Base-by-base conservation (phyloP, 2,797 vertebrate genomes). In the Scleropages formosus region DNA sequence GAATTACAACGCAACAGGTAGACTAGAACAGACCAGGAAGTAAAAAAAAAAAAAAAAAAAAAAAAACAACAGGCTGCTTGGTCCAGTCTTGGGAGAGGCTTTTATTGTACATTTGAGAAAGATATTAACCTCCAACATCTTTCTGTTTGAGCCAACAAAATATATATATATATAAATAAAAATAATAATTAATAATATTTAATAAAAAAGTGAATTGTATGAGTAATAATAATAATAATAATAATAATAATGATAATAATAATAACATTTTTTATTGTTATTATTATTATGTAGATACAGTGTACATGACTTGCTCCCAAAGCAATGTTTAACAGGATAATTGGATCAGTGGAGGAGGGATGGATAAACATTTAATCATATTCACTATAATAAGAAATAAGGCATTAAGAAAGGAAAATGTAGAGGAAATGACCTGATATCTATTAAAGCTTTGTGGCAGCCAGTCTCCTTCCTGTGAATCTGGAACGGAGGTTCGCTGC, bases 61-160 rank as follows among this genome's bases (percentile, higher is more conserved):
- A n/a, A n/a, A n/a, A n/a, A n/a, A n/a, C n/a, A 69, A 69, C 69
- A 69, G n/a, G 66, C 51, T 66, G 69, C 44, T 49, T n/a, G 66
- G 24, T 51, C 24, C 24, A 53, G 22, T 69, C 66, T 44, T 22
- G 4, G n/a, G 46, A 69, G 44, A 51, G 20, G 44, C 47, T 47
- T 69, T 49, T 46, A 39, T 39, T 39, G 31, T 39, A 39, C 31
- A 31, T 39, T 22, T 69, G 46, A 49, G 66, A 44, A 69, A 49
- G 46, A 53, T 51, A 51, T 47, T 69, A 51, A 49, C 20, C 66
- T 49, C 44, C 22, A 49, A 69, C 31, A 2, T 49, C 69, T 49
- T 2, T 39, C 39, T 49, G n/a, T n/a, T n/a, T n/a, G n/a, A n/a
- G n/a, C 20, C 22, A 69, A 66, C 66, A 69, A 69, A 31, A 39